Percentiles rank a stretch among this genome's conserved stretches.
phyloP scores from a whole-genome alignment of 35 echinoderm and acorn worm genomes.

The Ophioderma brevispina region DNA sequence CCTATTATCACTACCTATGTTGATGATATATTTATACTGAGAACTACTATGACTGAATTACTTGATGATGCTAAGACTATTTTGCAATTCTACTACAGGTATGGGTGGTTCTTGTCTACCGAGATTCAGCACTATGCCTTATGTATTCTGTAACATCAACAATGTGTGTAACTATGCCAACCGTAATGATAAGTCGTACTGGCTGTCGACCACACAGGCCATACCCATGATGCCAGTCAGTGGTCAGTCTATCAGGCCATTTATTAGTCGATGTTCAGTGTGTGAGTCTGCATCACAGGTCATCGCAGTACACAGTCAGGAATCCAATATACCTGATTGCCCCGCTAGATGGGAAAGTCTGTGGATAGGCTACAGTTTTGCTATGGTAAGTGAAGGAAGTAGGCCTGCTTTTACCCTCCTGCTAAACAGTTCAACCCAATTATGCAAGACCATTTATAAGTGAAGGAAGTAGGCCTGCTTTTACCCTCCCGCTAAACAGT shows the following conservation, averaged over 20 bases:
- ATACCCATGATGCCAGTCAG: constrained; percentile 93
- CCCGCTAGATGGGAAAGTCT: constrained; percentile 72
- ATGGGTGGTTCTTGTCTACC: constrained; percentile 88
- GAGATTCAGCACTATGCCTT: constrained; percentile 97
- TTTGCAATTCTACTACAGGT: too few relatives aligned
- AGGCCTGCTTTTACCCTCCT: too few relatives aligned
- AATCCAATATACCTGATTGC: constrained; percentile 59
- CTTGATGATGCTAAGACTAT: too few relatives aligned
- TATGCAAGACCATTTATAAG: too few relatives aligned
- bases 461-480: too few relatives aligned
- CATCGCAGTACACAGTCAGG: constrained; percentile 89
- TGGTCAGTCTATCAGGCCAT: constrained; percentile 60
- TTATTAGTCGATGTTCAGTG: constrained; percentile 88
- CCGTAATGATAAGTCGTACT: constrained; percentile 95
- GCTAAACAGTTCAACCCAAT: too few relatives aligned
- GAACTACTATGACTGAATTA: too few relatives aligned
- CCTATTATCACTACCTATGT: too few relatives aligned
- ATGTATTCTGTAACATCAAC: constrained; percentile 92
- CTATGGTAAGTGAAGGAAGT: constrained; percentile 98
- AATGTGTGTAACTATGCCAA: constrained; percentile 88
- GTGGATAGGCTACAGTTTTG: constrained; percentile 96
- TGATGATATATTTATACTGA: too few relatives aligned
- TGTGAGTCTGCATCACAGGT: constrained; percentile 70
- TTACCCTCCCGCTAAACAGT: too few relatives aligned
- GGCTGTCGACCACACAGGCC: constrained; percentile 84